Evolutionary conservation across 2,113 vertebrate genomes (phyloP), one percentile per base, ranked within the genome.

Genomic region (Lontra canadensis): DNA sequence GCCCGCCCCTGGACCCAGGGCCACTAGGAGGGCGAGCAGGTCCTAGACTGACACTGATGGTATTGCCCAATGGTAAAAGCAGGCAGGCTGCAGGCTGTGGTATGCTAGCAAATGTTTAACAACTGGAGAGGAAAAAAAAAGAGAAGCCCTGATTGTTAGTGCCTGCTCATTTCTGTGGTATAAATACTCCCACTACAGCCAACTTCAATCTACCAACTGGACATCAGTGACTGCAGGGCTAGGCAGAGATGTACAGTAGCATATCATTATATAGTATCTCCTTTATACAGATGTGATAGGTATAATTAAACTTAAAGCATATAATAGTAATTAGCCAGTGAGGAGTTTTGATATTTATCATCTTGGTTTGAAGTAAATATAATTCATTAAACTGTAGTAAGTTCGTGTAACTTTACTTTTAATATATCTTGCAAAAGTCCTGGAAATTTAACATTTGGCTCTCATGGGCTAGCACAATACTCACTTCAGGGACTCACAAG

Each of bases 401-500:
- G 39, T 42, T 88, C 88, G 17, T n/a, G 4, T 39, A 63, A 73
- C 6, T 67, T 95, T 86, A 80, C 57, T 91, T 92, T 88, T 88
- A 65, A 83, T 29, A 83, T 39, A 44, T 81, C 71, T 97, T 88
- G 88, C 61, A 84, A 65, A 91, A 97, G 71, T 76, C 57, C 79
- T 90, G 31, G 67, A 80, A 76, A 86, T 86, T 11, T 88, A 90
- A 71, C 76, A 57, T 25, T 34, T 42, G 59, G 36, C 9, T 39
- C 55, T 76, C 4, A 3, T 17, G 25, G 76, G 29, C 65, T 65
- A 42, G 31, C 71, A 89, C 20, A 49, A 34, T 11, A 52, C 10
- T 95, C 47, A 49, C 57, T 88, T 79, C 55, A 52, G 81, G 55
- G 57, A 90, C 39, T 61, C n/a, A 61, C 55, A 67, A 69, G 42